A percentile compares a stretch with the other conserved stretches of the same genome.
Conservation (phyloP, 2,113 vertebrate genomes). For the Thalassarche chlororhynchos region DNA sequence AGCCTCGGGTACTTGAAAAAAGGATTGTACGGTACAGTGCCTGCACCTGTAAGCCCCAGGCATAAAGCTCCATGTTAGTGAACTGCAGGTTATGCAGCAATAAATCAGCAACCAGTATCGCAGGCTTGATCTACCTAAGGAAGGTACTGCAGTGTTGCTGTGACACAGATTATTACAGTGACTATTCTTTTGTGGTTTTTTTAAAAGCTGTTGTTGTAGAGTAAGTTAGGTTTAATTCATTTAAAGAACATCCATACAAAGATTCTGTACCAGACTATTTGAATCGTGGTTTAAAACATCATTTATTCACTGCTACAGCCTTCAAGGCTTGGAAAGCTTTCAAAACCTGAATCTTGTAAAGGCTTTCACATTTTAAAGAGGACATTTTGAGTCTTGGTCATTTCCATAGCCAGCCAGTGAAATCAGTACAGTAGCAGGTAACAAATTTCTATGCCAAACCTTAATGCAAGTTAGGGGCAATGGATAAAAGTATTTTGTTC, state of each 20-base stretch:
- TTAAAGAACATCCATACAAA: background rate
- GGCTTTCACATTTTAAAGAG: background rate
- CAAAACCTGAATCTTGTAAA: background rate
- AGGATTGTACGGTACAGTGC: background rate
- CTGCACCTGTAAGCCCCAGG: conserved; percentile 30
- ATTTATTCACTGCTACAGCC: background rate
- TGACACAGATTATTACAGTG: background rate
- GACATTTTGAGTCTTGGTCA: background rate
- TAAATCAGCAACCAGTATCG: background rate
- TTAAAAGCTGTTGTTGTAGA: background rate
- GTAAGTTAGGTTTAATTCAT: background rate
- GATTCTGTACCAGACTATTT: background rate
- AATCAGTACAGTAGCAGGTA: background rate
- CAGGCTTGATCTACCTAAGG: background rate
- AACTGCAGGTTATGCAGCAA: background rate
- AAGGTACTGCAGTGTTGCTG: background rate
- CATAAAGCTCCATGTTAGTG: background rate
- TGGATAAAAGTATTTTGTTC: background rate
- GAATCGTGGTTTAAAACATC: background rate
- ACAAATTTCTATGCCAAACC: background rate
- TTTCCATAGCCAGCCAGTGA: background rate
- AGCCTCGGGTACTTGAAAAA: background rate
- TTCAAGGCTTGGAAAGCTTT: background rate
- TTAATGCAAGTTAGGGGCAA: background rate
- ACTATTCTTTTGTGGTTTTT: background rate